These are phyloP conservation scores for Parazoanthus darwini DNA, from an alignment of 92 coral and sea anemone species.

Conservation along the genomic window DNA sequence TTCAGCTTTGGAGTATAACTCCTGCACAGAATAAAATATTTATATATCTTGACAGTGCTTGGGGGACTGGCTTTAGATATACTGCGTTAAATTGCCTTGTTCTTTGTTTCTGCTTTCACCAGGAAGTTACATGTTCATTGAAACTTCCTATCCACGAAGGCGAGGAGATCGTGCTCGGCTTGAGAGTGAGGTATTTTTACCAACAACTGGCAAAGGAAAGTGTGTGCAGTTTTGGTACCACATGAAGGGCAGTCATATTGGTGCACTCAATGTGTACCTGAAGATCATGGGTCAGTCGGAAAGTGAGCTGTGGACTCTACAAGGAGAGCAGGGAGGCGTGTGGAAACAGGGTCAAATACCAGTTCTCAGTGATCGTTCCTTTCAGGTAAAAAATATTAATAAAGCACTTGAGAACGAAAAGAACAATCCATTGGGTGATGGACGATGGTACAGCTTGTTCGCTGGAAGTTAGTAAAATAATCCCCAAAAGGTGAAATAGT, in stretches of 20 bases:
- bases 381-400: slow-evolving; percentile 57
- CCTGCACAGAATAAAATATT: too few species aligned
- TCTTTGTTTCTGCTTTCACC: background rate
- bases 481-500: too few species aligned
- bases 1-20: too few species aligned
- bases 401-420: background rate
- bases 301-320: slow-evolving; percentile 78
- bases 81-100: background rate
- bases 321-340: slow-evolving; percentile 59
- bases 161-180: slow-evolving; percentile 94
- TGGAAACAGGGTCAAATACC: slow-evolving; percentile 88
- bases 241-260: slow-evolving; percentile 88
- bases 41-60: too few species aligned
- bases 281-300: slow-evolving; percentile 85
- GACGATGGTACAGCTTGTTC: too few species aligned
- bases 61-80: too few species aligned
- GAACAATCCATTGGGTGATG: too few species aligned
- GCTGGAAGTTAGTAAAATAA: too few species aligned
- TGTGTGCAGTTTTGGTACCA: slow-evolving; percentile 95
- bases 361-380: slow-evolving; percentile 67
- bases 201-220: slow-evolving; percentile 78
- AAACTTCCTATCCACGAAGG: slow-evolving; percentile 82
- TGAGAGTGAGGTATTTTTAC: slow-evolving; percentile 81
- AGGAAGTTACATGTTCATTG: slow-evolving; percentile 91
- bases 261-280: slow-evolving; percentile 74